phyloP scores from a whole-genome alignment of 2,113 vertebrate species.

The Athene cunicularia region DNA sequence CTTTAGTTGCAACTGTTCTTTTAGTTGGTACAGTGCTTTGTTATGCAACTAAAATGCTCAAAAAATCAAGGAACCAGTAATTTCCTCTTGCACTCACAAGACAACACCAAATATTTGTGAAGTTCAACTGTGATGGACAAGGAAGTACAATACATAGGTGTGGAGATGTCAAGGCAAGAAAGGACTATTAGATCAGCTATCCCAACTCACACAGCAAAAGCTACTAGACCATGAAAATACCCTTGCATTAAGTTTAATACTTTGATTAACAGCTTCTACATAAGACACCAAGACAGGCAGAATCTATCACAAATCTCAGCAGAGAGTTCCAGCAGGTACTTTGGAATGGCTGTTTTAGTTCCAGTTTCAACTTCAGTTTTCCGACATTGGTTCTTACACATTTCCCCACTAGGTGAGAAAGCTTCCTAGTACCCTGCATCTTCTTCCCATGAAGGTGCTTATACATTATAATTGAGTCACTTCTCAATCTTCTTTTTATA shows the following conservation, averaged over 20 bases:
- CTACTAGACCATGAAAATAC: background rate
- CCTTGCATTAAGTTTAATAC: background rate
- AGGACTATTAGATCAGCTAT: background rate
- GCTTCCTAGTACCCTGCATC: background rate
- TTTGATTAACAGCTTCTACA: background rate
- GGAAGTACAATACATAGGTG: background rate
- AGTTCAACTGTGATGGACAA: background rate
- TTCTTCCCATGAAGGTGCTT: slow-evolving; percentile 20
- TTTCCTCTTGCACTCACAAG: background rate
- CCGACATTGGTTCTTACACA: background rate
- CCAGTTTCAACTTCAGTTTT: background rate
- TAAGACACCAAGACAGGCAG: background rate
- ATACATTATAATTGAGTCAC: slow-evolving; percentile 18
- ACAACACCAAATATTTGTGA: background rate
- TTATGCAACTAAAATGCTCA: background rate
- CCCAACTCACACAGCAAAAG: background rate
- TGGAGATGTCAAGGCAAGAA: background rate
- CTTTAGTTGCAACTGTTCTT: background rate
- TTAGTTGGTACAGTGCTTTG: background rate
- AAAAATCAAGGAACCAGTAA: background rate
- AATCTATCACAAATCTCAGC: background rate
- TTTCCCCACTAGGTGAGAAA: background rate
- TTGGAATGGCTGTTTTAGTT: background rate
- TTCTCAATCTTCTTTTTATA: slow-evolving; percentile 29
- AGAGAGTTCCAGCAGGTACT: background rate